These are phyloP conservation scores for Halocynthia aurantium DNA, from an alignment of 23 tunicate species.

Conservation along the genomic window DNA sequence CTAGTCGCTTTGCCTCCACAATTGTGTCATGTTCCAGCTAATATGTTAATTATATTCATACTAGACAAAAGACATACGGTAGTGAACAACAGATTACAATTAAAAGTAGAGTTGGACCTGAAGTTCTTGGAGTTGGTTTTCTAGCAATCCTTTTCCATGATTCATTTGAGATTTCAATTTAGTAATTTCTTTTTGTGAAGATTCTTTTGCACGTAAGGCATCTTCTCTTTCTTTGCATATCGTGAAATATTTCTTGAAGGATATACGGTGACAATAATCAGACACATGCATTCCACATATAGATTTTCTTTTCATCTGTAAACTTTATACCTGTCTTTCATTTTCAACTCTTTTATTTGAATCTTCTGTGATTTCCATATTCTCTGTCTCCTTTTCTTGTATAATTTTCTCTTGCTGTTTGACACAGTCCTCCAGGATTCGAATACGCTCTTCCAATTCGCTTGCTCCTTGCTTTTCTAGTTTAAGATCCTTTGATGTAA, in stretches of 20 bases:
- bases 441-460: constrained; percentile 43
- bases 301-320: constrained; percentile 1
- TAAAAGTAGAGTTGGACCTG: constrained; percentile 20
- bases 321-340: constrained; percentile 41
- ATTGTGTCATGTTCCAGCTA: constrained; percentile 74
- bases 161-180: constrained; percentile 29
- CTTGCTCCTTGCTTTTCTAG: constrained; percentile 27
- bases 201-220: constrained; percentile 46
- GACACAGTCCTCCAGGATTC: constrained; percentile 49
- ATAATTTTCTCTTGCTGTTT: constrained; percentile 60
- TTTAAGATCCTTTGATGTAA: constrained; percentile 40
- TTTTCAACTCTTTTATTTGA: constrained; percentile 29
- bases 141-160: constrained; percentile 57
- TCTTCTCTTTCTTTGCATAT: constrained; percentile 45
- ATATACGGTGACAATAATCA: no score
- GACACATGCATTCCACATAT: neutral
- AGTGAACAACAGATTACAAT: no score
- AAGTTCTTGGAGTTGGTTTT: constrained; percentile 62
- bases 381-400: constrained; percentile 44
- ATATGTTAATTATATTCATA: neutral
- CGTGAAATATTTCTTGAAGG: constrained; percentile 38
- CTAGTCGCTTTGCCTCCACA: constrained; percentile 33
- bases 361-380: constrained; percentile 38
- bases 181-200: constrained; percentile 38
- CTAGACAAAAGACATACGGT: neutral